Evolutionary conservation across 1,140 invertebrate genomes (phyloP), one percentile per base, ranked within the genome.

Genomic region (Cryptotermes secundus): DNA sequence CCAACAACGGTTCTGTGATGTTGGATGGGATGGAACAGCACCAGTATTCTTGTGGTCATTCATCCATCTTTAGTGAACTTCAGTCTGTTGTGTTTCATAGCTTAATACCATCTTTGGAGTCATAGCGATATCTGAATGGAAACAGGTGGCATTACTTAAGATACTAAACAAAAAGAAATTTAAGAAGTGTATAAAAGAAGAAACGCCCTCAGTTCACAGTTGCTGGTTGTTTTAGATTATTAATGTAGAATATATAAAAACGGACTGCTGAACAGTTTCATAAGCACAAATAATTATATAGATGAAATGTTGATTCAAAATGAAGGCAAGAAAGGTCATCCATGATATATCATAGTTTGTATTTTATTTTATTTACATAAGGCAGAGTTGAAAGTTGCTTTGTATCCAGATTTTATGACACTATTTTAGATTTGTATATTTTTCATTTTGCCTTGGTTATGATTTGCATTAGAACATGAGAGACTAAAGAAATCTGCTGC

Each of bases 61-160:
- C 93, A 84, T 93, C 94, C 59, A 93, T 94, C 87, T 91, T 93
- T 89, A 92, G 93, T 87, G 94, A 94, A 86, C 92, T 94, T 83
- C 93, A 94, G 87, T 93, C 93, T 79, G 92, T 91, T 83, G 92
- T 92, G 82, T 94, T 94, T 88, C 94, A 94, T 87, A 94, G 92
- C 88, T 90, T 94, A 82, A 93, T 94, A 42, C 92, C 94, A 7
- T 94, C 93, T 9, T 88, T 95, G 86, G 94, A 94, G 87, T 94
- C 93, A 88, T 94, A 92, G 89, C 89, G 42, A 83, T 82, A 72
- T 72, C 59, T 72, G 59, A 72, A 72, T 72, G 59, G 9, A 31
- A 72, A 72, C 14, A 72, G 59, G 59, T 72, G 59, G 26, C n/a
- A 6, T 72, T 72, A 72, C 59, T n/a, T n/a, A 31, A 72, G 59